Evolutionary conservation across 92 coral and sea anemone genomes (phyloP).

Genomic region (Porites evermanni): DNA sequence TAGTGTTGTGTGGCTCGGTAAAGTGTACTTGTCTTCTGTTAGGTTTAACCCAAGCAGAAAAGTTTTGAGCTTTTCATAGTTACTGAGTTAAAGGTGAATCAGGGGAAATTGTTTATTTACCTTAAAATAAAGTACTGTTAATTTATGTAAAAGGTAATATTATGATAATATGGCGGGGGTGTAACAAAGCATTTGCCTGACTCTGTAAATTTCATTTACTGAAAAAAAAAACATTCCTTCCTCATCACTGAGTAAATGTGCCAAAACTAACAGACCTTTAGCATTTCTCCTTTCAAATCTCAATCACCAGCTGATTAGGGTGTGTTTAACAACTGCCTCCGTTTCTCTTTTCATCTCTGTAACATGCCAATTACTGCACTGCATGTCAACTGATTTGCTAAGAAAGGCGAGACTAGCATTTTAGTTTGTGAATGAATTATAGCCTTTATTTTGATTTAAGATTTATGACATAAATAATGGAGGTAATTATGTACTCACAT

Average conservation of each 20-base stretch:
- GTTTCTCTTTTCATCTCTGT: background rate
- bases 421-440: too few species aligned
- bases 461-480: too few species aligned
- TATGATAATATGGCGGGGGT: background rate
- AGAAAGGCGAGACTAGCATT: too few species aligned
- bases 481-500: too few species aligned
- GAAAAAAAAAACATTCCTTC: too few species aligned
- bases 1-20: too few species aligned
- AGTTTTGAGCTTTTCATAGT: too few species aligned
- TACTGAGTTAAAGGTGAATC: background rate
- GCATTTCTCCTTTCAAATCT: background rate
- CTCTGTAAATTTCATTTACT: background rate
- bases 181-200: background rate
- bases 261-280: background rate
- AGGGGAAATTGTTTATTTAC: background rate
- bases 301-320: background rate
- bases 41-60: too few species aligned
- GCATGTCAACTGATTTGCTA: background rate
- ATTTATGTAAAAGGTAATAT: background rate
- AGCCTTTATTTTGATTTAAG: too few species aligned
- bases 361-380: background rate
- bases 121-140: background rate
- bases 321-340: background rate
- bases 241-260: too few species aligned
- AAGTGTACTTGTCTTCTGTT: too few species aligned